A percentile compares a stretch with the other conserved stretches of the same genome.
phyloP scores from a whole-genome alignment of 2,113 vertebrate species.

The Sakesphorus luctuosus region DNA sequence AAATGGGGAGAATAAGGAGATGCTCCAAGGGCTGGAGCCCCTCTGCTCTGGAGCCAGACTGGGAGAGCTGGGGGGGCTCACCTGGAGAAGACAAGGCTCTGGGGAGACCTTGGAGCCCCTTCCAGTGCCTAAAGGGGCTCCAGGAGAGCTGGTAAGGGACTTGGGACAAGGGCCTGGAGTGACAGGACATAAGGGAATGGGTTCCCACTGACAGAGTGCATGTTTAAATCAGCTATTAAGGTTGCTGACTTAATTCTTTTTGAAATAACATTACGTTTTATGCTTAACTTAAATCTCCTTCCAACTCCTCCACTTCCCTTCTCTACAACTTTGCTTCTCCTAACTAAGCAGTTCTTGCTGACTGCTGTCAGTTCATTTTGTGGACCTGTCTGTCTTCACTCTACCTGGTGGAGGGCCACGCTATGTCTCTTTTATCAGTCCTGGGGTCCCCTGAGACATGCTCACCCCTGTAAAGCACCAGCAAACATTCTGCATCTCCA shows the following conservation, averaged over 20 bases:
- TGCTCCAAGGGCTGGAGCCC: background rate
- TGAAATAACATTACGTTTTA: background rate
- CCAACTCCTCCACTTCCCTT: background rate
- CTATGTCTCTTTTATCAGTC: background rate
- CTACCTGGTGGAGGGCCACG: background rate
- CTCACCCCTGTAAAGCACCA: background rate
- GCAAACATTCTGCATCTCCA: background rate
- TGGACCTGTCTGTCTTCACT: background rate
- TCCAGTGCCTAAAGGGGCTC: background rate
- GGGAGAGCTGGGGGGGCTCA: background rate
- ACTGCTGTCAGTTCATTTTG: conserved; percentile 27
- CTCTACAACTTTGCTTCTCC: background rate
- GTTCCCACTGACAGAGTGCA: background rate
- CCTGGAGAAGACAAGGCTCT: background rate
- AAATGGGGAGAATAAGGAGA: background rate
- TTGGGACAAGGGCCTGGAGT: background rate
- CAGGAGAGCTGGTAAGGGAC: background rate
- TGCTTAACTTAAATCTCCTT: background rate
- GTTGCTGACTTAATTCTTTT: background rate
- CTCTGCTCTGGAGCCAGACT: background rate
- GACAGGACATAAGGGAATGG: background rate
- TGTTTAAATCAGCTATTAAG: background rate
- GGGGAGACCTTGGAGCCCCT: background rate
- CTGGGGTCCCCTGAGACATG: background rate
- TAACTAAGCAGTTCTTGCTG: background rate